These are phyloP conservation scores for Potamilus streckersoni DNA, from an alignment of 1,140 invertebrate species.

Conservation along the genomic window DNA sequence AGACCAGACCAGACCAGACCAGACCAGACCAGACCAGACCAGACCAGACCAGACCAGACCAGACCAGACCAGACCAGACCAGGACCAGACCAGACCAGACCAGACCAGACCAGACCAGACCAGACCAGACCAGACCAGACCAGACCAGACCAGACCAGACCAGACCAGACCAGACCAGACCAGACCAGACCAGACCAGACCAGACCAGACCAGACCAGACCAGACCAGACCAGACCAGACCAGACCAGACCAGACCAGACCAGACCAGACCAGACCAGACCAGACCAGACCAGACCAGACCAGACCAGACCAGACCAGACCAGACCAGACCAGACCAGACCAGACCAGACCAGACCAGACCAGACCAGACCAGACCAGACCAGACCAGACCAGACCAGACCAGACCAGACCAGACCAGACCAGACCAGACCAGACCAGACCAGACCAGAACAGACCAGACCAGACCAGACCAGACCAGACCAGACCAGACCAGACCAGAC, in stretches of 20 bases:
- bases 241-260: neutral
- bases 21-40: slow-evolving; percentile 14
- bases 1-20: slow-evolving; percentile 20
- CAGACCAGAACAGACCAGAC: slow-evolving; percentile 5
- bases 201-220: slow-evolving; percentile 28
- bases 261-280: neutral
- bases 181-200: slow-evolving; percentile 32
- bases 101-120: slow-evolving; percentile 34
- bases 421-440: slow-evolving; percentile 8
- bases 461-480: slow-evolving; percentile 6
- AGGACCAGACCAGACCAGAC: slow-evolving; percentile 17
- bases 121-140: slow-evolving; percentile 20
- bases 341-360: too few relatives aligned
- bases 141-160: slow-evolving; percentile 6
- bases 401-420: slow-evolving; percentile 10
- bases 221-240: slow-evolving; percentile 13
- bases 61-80: slow-evolving; percentile 20
- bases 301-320: neutral
- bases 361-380: neutral
- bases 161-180: slow-evolving; percentile 32
- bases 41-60: slow-evolving; percentile 18
- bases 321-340: too few relatives aligned
- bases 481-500: slow-evolving; percentile 9
- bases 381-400: slow-evolving; percentile 7
- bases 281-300: neutral